Evolutionary conservation across 2,888 invertebrate species (phyloP).

Genomic region (Oxyscelio sp.): DNA sequence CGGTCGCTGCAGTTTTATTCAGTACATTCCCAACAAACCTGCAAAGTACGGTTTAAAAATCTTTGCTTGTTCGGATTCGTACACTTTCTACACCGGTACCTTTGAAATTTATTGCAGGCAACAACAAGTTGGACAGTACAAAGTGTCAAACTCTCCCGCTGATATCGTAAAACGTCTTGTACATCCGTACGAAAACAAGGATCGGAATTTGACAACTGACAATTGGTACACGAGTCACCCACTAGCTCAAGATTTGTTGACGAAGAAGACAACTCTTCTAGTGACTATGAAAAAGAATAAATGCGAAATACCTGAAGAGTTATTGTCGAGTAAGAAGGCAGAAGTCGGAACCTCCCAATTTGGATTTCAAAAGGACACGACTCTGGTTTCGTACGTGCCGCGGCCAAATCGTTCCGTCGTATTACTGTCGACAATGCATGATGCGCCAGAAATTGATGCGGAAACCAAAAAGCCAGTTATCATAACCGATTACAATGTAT

Average conservation of each 20-base stretch:
- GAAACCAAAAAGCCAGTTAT: slow-evolving; percentile 35
- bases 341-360: slow-evolving; percentile 19
- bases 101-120: slow-evolving; percentile 69
- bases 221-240: slow-evolving; percentile 40
- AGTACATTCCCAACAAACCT: slow-evolving; percentile 29
- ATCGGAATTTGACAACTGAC: slow-evolving; percentile 65
- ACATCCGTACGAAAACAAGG: slow-evolving; percentile 54
- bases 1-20: slow-evolving; percentile 65
- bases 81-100: slow-evolving; percentile 59
- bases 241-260: slow-evolving; percentile 32
- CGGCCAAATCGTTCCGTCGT: slow-evolving; percentile 14
- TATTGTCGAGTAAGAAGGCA: slow-evolving; percentile 16
- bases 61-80: slow-evolving; percentile 60
- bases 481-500: slow-evolving; percentile 23
- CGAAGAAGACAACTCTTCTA: slow-evolving; percentile 35
- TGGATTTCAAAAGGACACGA: slow-evolving; percentile 33
- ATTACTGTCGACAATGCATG: slow-evolving; percentile 34
- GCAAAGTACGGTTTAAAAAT: slow-evolving; percentile 19
- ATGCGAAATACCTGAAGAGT: slow-evolving; percentile 77
- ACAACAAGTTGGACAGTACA: slow-evolving; percentile 58
- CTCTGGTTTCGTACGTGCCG: slow-evolving; percentile 33
- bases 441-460: slow-evolving; percentile 33
- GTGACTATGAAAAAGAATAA: slow-evolving; percentile 30
- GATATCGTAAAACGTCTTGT: slow-evolving; percentile 68
- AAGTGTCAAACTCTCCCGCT: slow-evolving; percentile 46